Percentiles rank a stretch among this genome's conserved stretches.
Conservation (phyloP, 2,888 invertebrate species). For the Bembecia ichneumoniformis region DNA sequence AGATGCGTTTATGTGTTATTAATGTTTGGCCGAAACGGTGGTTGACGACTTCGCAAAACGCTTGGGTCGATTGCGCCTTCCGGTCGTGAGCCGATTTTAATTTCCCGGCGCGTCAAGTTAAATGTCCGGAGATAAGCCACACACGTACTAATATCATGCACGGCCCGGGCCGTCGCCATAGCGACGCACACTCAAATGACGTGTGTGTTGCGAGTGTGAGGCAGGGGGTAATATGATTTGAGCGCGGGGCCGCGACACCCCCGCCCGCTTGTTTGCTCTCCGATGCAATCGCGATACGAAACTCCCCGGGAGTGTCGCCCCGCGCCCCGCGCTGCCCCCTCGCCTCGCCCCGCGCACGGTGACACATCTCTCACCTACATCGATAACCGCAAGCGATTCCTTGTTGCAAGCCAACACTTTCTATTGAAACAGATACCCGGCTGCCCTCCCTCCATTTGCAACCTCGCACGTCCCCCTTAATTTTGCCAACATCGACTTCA, state of each 20-base stretch:
- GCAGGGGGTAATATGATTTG: conserved; percentile 71
- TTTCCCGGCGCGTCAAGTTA: conserved; percentile 66
- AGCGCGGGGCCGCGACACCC: conserved; percentile 52
- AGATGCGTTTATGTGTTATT: background rate
- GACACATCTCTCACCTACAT: conserved; percentile 65
- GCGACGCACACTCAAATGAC: conserved; percentile 79
- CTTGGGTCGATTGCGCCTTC: conserved; percentile 44
- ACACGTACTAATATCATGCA: conserved; percentile 70
- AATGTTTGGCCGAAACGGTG: background rate
- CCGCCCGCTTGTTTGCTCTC: conserved; percentile 71
- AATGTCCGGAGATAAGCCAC: conserved; percentile 69
- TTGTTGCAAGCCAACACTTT: conserved; percentile 66
- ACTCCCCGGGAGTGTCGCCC: conserved; percentile 24
- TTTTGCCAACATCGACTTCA: no score
- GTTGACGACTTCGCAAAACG: background rate
- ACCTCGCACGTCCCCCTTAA: no score
- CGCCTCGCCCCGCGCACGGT: conserved; percentile 27
- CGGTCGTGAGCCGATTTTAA: conserved; percentile 67
- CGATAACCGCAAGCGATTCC: conserved; percentile 71
- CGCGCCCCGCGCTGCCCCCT: conserved; percentile 20
- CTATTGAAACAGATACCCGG: conserved; percentile 62
- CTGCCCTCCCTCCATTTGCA: conserved; percentile 21
- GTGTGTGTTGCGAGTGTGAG: conserved; percentile 64
- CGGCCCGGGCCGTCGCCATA: conserved; percentile 77
- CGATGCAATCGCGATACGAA: conserved; percentile 71